Percentiles rank a stretch among this genome's conserved stretches.
Conservation (phyloP, 2,113 vertebrate species). For the Solea senegalensis region DNA sequence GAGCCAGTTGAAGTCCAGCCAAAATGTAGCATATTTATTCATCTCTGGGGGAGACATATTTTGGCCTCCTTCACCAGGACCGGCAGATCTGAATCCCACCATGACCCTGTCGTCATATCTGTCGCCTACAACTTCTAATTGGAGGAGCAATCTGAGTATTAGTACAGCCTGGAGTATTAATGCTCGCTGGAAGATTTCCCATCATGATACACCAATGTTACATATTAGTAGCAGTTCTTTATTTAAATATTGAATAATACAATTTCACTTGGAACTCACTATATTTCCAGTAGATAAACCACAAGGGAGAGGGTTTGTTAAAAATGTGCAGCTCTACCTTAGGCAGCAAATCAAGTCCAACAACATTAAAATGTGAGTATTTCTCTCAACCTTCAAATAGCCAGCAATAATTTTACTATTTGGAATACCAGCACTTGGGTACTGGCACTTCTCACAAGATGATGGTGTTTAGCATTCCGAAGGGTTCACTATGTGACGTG, state of each 20-base stretch:
- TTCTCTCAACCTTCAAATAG: no score
- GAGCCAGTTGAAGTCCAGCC: conserved; percentile 33
- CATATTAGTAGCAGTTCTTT: not conserved
- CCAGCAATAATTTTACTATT: no score
- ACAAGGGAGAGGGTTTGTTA: not conserved
- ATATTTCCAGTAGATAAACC: not conserved
- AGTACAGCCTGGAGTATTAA: not conserved
- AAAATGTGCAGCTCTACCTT: no score
- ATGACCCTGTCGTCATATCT: not conserved
- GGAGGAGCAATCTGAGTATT: not conserved
- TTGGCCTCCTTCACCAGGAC: conserved; percentile 1
- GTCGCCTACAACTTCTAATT: not conserved
- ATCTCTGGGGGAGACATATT: conserved; percentile 14
- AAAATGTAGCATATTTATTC: conserved; percentile 19
- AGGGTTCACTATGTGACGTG: no score
- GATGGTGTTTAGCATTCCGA: no score
- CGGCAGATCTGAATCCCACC: not conserved
- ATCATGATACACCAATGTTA: not conserved
- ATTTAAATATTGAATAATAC: not conserved
- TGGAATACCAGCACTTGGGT: no score
- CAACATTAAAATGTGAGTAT: not conserved
- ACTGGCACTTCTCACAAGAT: no score
- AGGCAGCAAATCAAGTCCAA: not conserved
- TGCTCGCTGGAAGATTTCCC: not conserved
- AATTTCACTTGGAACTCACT: not conserved